Evolutionary conservation across 2,888 invertebrate genomes (phyloP).

Genomic region (Meloe dianella): DNA sequence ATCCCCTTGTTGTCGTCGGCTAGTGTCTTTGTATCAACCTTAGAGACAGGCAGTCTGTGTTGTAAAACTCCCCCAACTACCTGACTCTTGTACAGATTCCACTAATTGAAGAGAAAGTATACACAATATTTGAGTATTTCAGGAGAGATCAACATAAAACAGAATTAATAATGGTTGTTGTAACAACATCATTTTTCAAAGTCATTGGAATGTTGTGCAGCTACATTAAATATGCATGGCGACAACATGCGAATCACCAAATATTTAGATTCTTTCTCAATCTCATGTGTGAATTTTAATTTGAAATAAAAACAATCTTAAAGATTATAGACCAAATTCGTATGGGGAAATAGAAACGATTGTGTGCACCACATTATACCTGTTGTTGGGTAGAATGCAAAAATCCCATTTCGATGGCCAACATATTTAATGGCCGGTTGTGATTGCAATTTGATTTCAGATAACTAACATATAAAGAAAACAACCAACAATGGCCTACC

Average conservation of each 20-base stretch:
- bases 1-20: background rate
- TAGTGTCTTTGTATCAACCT: background rate
- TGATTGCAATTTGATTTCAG: conserved; percentile 10
- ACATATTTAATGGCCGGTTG: conserved; percentile 11
- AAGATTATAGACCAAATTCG: background rate
- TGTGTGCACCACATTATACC: conserved; percentile 1
- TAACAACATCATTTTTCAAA: conserved; percentile 32
- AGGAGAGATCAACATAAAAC: background rate
- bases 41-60: conserved; percentile 9
- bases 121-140: background rate
- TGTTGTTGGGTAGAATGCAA: conserved; percentile 12
- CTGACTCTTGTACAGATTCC: background rate
- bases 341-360: background rate
- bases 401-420: conserved; percentile 9
- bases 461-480: background rate
- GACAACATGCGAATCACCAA: conserved; percentile 36
- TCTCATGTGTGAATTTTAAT: background rate
- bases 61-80: conserved; percentile 6
- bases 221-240: conserved; percentile 40
- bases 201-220: conserved; percentile 38
- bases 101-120: conserved; percentile 6
- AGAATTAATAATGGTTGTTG: background rate
- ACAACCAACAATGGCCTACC: background rate
- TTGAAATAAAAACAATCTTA: background rate
- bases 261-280: conserved; percentile 6